Conservation (phyloP, 1,140 invertebrate genomes). For the Eupristina koningsbergeri region DNA sequence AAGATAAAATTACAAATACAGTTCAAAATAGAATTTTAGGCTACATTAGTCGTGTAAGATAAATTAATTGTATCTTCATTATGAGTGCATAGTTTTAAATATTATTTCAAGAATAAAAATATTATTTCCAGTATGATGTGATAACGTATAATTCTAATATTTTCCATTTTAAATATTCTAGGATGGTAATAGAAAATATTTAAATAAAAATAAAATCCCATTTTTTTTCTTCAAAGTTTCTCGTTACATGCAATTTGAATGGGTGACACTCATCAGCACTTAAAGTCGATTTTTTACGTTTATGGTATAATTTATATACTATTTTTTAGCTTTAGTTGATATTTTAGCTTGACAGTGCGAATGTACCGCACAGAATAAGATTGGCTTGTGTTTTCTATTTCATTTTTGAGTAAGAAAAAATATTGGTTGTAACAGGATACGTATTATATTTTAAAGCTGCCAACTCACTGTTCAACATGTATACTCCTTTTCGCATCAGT, state of each 20-base stretch:
- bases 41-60: no score
- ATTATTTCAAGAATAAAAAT: no score
- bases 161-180: no score
- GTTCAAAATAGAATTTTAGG: no score
- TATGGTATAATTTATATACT: neutral
- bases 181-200: no score
- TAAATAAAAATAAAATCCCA: neutral
- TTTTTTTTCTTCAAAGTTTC: neutral
- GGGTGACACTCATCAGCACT: neutral
- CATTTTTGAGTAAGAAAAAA: neutral
- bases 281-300: neutral
- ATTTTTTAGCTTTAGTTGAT: neutral
- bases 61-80: no score
- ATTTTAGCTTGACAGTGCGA: neutral
- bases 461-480: conserved; percentile 1
- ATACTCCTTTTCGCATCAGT: neutral
- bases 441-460: conserved; percentile 13
- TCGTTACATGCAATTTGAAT: neutral
- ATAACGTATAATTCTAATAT: no score
- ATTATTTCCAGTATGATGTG: no score
- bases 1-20: no score
- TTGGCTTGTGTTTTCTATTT: neutral
- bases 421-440: conserved; percentile 1
- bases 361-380: neutral
- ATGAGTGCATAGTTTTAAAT: no score